These are phyloP conservation scores for Sarcophaga variegata DNA, from an alignment of 2,888 invertebrate genomes.

Conservation along the genomic window DNA sequence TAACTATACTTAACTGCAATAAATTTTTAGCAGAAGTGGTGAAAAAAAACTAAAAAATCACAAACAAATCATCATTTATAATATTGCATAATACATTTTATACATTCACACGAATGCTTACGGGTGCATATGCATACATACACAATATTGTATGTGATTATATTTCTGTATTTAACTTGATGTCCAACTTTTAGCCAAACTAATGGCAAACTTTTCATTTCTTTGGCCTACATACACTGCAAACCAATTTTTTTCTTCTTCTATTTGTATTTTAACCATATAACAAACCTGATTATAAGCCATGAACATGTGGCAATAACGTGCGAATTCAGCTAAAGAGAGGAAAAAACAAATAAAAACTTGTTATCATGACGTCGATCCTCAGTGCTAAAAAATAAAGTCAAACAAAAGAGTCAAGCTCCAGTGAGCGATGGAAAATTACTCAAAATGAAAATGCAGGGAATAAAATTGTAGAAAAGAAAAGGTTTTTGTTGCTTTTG, in stretches of 20 bases:
- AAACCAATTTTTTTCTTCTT: no score
- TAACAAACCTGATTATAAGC: conserved; percentile 53
- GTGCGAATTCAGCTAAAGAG: conserved; percentile 48
- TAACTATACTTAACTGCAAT: conserved; percentile 21
- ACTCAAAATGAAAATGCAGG: conserved; percentile 3
- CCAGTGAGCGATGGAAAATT: conserved; percentile 37
- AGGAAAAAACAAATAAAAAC: conserved; percentile 46
- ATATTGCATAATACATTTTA: conserved; percentile 49
- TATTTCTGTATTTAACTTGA: conserved; percentile 61
- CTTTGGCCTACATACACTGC: conserved; percentile 59
- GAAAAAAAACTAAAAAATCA: conserved; percentile 5
- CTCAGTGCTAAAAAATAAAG: conserved; percentile 22
- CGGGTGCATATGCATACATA: no score
- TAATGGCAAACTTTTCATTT: conserved; percentile 63
- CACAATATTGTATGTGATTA: background rate
- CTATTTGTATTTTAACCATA: conserved; percentile 38
- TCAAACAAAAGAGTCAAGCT: conserved; percentile 45
- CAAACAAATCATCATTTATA: conserved; percentile 34
- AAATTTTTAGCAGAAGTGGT: background rate
- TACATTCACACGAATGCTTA: background rate
- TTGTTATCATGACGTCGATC: conserved; percentile 53
- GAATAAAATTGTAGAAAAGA: conserved; percentile 7
- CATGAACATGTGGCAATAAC: conserved; percentile 41
- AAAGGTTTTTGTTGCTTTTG: background rate
- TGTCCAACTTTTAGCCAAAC: conserved; percentile 40